These are phyloP conservation scores for Atlantisia rogersi DNA, from an alignment of 2,113 vertebrate species.

Conservation along the genomic window DNA sequence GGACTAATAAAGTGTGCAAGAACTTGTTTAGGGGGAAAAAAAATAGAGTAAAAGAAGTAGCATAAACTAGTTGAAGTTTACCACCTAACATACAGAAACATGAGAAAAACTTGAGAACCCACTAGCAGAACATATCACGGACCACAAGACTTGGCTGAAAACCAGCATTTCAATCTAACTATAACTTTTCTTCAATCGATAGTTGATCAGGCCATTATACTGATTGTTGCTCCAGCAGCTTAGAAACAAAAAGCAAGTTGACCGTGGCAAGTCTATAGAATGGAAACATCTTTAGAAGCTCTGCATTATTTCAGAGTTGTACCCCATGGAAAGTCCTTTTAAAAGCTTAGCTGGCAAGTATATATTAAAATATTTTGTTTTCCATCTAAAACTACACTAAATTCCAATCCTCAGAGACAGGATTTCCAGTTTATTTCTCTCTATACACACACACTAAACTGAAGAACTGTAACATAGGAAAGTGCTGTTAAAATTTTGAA, in stretches of 20 bases:
- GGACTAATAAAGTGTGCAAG: background rate
- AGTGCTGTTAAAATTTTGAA: slow-evolving; percentile 3
- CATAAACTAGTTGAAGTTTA: background rate
- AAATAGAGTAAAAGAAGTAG: background rate
- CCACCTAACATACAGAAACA: background rate
- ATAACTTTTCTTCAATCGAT: background rate
- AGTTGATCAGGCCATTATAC: background rate
- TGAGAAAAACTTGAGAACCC: background rate
- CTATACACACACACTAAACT: slow-evolving; percentile 6
- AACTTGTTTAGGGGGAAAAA: background rate
- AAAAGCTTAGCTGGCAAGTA: slow-evolving; percentile 47
- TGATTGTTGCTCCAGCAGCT: background rate
- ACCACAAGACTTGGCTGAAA: background rate
- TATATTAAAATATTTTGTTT: slow-evolving; percentile 46
- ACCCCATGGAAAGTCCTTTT: slow-evolving; percentile 33
- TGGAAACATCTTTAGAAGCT: background rate
- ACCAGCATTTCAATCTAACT: background rate
- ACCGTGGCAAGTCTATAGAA: background rate
- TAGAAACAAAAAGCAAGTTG: background rate
- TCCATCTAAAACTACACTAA: slow-evolving; percentile 35
- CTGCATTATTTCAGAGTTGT: background rate
- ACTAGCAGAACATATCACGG: background rate
- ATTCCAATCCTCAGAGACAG: slow-evolving; percentile 59
- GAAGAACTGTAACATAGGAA: slow-evolving; percentile 26
- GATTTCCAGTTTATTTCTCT: slow-evolving; percentile 72